Base-by-base conservation (phyloP, 2,797 vertebrate species). In the Eleutherodactylus coqui region DNA sequence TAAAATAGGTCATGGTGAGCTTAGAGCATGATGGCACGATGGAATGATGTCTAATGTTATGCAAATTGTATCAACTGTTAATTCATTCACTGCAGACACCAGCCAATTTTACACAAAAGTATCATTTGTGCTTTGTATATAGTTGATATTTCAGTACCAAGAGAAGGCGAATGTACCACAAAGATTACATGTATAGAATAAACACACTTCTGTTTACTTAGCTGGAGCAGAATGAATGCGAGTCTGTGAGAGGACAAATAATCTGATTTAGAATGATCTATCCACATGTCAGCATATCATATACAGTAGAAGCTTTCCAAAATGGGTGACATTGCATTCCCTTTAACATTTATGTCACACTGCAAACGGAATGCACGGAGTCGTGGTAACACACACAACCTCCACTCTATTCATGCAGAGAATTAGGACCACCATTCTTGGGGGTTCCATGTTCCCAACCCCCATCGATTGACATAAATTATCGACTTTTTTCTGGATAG, bases 1-100 rank as follows among this genome's bases (percentile, higher is more conserved):
- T 75, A 86, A 94, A 93, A 90, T 94, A 93, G 94, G 93, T 92
- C 94, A 95, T 0, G 86, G 89, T 11, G 89, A 91, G 90, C 91
- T 93, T 91, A 89, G 90, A 85, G 89, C 89, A 87, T 88, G 90
- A 86, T 91, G 91, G 91, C 89, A 91, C 90, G 86, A 88, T 90
- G 90, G 84, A 85, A 62, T 84, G 89, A 89, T 83, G 82, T 45
- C 82, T 91, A 92, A 91, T 85, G 90, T 84, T 43, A 89, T 88
- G 88, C 64, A 91, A 89, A 91, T 89, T 86, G 89, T 88, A 72
- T 89, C 88, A 85, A 70, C 88, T 87, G 79, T 53, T 82, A 90
- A 91, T 78, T 73, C 88, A 47, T 55, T 84, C 43, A 79, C n/a
- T 27, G 13, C 13, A 32, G 83, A 85, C 45, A 41, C 51, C 24